Evolutionary conservation across 1,140 invertebrate genomes (phyloP).

Genomic region (Nasonia longicornis): DNA sequence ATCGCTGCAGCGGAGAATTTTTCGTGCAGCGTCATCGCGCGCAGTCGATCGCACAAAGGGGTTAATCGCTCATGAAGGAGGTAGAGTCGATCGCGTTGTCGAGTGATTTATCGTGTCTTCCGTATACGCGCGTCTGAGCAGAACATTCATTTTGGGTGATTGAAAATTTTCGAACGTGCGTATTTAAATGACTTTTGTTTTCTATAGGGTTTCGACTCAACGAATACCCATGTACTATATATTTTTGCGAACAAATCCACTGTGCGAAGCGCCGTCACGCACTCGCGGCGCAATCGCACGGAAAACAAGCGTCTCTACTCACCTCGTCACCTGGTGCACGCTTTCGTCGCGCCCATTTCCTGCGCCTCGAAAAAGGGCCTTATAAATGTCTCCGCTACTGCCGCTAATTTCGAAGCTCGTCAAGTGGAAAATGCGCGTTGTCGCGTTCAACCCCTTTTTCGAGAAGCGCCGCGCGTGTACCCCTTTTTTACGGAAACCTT

Average conservation of each 20-base stretch:
- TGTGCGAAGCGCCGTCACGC: conserved; percentile 52
- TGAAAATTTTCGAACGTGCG: background rate
- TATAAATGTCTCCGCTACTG: conserved; percentile 48
- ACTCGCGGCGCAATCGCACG: conserved; percentile 56
- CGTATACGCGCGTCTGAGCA: background rate
- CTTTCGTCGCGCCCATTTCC: conserved; percentile 56
- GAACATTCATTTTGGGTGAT: background rate
- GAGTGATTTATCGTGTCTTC: conserved; percentile 2
- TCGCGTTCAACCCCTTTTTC: background rate
- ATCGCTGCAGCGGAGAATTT: conserved; percentile 29
- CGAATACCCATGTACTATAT: background rate
- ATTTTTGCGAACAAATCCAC: background rate
- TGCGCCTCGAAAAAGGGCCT: conserved; percentile 54
- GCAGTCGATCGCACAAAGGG: conserved; percentile 27
- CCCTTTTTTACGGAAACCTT: conserved; percentile 19
- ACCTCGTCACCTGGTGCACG: conserved; percentile 56
- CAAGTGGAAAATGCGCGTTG: conserved; percentile 52
- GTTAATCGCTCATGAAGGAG: conserved; percentile 18
- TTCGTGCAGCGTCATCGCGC: conserved; percentile 2
- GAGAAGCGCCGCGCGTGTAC: background rate
- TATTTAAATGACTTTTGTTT: background rate
- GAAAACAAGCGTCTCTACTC: conserved; percentile 55
- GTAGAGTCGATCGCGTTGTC: conserved; percentile 4
- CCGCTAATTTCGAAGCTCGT: conserved; percentile 54
- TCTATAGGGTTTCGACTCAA: background rate